Percentiles rank a stretch among this genome's conserved stretches.
Conservation (phyloP, 1,140 invertebrate genomes). For the Arctopsyche grandis region DNA sequence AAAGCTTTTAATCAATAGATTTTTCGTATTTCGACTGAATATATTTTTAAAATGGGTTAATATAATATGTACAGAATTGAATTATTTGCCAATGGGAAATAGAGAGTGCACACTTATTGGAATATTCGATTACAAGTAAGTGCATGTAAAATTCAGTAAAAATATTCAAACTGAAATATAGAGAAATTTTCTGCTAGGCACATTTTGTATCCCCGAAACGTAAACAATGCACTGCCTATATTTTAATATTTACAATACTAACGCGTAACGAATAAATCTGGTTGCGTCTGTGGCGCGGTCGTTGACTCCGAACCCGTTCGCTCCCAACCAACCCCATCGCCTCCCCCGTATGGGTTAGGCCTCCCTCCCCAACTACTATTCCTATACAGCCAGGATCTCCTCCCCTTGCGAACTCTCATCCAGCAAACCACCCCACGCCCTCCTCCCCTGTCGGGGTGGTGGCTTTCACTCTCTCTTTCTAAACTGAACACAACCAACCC, state of each 20-base stretch:
- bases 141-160: too few species aligned
- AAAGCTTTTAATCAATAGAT: too few species aligned
- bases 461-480: slow-evolving; percentile 54
- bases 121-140: too few species aligned
- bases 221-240: neutral
- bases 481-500: slow-evolving; percentile 47
- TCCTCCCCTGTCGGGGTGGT: slow-evolving; percentile 4
- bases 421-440: neutral
- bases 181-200: too few species aligned
- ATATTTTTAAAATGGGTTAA: too few species aligned
- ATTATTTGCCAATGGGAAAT: too few species aligned
- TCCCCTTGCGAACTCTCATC: neutral
- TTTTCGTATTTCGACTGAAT: too few species aligned
- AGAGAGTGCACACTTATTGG: too few species aligned
- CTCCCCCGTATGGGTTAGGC: neutral
- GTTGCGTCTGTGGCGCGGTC: slow-evolving; percentile 46
- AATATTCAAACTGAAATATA: too few species aligned
- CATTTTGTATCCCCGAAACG: neutral
- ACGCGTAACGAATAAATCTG: slow-evolving; percentile 41
- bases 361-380: neutral
- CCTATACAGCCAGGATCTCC: neutral
- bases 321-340: neutral
- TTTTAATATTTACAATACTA: slow-evolving; percentile 24
- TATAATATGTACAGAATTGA: too few species aligned
- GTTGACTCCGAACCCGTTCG: slow-evolving; percentile 27